Conservation (phyloP, 2,113 vertebrate species). For the Equus przewalskii region DNA sequence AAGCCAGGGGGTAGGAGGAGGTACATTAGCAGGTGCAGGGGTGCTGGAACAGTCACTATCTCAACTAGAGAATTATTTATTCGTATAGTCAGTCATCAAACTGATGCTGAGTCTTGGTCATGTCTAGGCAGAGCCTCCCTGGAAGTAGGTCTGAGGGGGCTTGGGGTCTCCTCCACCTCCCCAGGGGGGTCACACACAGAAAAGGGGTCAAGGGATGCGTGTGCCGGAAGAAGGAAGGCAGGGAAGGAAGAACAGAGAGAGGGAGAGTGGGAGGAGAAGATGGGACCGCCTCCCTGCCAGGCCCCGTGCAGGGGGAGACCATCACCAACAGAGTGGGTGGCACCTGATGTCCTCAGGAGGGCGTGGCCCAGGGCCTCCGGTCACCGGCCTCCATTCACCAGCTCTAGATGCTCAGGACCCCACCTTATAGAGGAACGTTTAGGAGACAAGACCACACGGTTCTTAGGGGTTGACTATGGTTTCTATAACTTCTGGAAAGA, state of each 20-base stretch:
- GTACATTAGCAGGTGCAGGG: accelerated
- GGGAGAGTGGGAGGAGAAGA: too few species aligned
- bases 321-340: accelerated
- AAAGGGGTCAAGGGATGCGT: background rate
- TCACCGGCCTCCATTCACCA: background rate
- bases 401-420: background rate
- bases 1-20: accelerated
- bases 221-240: background rate
- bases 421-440: background rate
- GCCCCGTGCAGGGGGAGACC: background rate
- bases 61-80: background rate
- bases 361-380: background rate
- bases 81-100: accelerated
- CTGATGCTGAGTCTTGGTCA: too few species aligned
- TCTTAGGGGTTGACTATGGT: background rate
- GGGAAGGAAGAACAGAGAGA: background rate
- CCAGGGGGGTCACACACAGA: too few species aligned
- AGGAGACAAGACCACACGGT: background rate
- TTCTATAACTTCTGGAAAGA: background rate
- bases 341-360: background rate
- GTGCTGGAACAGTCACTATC: background rate
- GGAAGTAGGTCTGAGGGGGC: background rate
- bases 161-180: background rate
- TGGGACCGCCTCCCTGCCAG: background rate
- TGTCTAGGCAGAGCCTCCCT: accelerated